Percentiles rank a stretch among this genome's conserved stretches.
Evolutionary conservation across 1,140 invertebrate species (phyloP).

Genomic region (Microvelia longipes): DNA sequence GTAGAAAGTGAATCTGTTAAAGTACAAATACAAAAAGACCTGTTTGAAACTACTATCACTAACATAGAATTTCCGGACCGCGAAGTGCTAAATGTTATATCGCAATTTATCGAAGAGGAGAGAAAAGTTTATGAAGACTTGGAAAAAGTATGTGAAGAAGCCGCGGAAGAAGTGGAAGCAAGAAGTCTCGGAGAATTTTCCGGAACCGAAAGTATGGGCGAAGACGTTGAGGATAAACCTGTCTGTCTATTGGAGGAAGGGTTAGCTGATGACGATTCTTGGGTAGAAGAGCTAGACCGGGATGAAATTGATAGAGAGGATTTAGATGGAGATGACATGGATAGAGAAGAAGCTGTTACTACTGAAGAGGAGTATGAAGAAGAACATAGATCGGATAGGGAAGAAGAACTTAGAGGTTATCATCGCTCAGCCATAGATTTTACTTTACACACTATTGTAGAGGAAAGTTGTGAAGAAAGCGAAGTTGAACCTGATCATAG

Average conservation of each 20-base stretch:
- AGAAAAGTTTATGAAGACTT: conserved; percentile 5
- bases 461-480: conserved; percentile 85
- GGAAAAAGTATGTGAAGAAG: conserved; percentile 9
- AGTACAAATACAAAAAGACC: conserved; percentile 1
- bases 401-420: conserved; percentile 65
- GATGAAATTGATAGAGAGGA: conserved; percentile 37
- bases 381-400: conserved; percentile 23
- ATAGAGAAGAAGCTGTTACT: conserved; percentile 44
- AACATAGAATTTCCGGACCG: conserved; percentile 13
- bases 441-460: conserved; percentile 80
- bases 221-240: conserved; percentile 33
- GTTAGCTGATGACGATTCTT: conserved; percentile 69
- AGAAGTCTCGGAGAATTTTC: conserved; percentile 23
- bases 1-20: background rate
- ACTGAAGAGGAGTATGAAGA: conserved; percentile 34
- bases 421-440: conserved; percentile 68
- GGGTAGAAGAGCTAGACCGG: conserved; percentile 67
- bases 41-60: conserved; percentile 1
- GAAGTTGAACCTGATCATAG: conserved; percentile 44
- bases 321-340: conserved; percentile 47
- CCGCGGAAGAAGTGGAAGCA: conserved; percentile 14
- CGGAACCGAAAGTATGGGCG: conserved; percentile 26
- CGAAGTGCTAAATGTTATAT: conserved; percentile 12
- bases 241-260: conserved; percentile 60
- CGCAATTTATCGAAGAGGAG: conserved; percentile 10